Percentiles rank a stretch among this genome's conserved stretches.
phyloP scores from a whole-genome alignment of 2,113 vertebrate species.

The Fregetta grallaria region DNA sequence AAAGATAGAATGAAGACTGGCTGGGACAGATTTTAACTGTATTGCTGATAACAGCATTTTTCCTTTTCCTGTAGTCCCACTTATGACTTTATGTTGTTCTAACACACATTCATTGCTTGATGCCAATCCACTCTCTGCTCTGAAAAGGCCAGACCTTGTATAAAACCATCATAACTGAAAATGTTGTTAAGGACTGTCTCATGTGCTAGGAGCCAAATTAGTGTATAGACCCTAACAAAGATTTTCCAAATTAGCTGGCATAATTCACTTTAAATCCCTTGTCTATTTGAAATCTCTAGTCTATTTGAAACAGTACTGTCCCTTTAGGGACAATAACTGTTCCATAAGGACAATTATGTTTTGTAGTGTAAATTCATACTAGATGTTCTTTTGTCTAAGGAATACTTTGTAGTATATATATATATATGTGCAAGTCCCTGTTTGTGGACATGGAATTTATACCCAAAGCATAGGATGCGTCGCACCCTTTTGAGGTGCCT shows the following conservation, averaged over 20 bases:
- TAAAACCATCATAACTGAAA: background rate
- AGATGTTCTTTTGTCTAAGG: background rate
- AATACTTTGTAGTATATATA: background rate
- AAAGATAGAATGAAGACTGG: background rate
- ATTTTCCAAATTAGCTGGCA: background rate
- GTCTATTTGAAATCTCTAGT: background rate
- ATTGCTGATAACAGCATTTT: background rate
- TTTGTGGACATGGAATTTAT: background rate
- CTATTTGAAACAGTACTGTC: background rate
- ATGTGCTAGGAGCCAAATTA: background rate
- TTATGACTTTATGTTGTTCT: background rate
- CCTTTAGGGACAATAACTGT: background rate
- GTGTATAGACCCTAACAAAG: background rate
- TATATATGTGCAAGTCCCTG: background rate
- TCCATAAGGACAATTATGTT: background rate
- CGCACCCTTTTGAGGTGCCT: background rate
- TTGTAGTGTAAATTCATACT: background rate
- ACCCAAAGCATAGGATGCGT: background rate
- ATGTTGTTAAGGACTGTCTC: background rate
- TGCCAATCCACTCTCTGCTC: background rate
- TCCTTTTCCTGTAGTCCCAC: background rate
- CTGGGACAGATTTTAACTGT: background rate
- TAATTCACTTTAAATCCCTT: background rate
- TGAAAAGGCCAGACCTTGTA: background rate
- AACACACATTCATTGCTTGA: background rate